These are phyloP conservation scores for Coluber constrictor DNA, from an alignment of 2,797 vertebrate species.

Conservation along the genomic window DNA sequence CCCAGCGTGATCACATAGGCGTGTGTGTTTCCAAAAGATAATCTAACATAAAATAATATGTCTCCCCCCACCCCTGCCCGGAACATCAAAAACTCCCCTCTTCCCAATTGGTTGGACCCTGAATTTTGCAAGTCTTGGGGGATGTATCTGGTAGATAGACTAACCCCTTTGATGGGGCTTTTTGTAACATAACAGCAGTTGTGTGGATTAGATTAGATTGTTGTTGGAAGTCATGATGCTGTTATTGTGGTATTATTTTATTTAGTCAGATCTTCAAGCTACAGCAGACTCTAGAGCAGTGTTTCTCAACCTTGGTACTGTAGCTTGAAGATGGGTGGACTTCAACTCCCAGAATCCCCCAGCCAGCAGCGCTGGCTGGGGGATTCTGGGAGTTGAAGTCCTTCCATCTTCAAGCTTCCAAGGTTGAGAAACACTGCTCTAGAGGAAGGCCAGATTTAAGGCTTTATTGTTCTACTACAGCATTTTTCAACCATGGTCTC, in stretches of 20 bases:
- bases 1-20: not conserved
- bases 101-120: not conserved
- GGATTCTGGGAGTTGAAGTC: too few species aligned
- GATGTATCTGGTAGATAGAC: not conserved
- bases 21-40: not conserved
- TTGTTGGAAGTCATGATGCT: not conserved
- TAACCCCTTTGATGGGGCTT: not conserved
- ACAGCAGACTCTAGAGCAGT: not conserved
- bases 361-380: too few species aligned
- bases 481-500: not conserved
- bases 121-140: not conserved
- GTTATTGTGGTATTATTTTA: not conserved
- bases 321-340: too few species aligned
- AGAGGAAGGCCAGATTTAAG: not conserved
- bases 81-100: not conserved
- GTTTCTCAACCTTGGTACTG: too few species aligned
- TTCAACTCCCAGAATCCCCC: too few species aligned
- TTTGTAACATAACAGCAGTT: not conserved
- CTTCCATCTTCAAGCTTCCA: too few species aligned
- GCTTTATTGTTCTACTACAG: not conserved
- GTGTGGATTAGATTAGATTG: not conserved
- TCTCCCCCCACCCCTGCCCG: accelerated
- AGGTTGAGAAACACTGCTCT: too few species aligned
- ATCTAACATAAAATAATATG: not conserved
- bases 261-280: not conserved